These are phyloP conservation scores for Rhizomys pruinosus DNA, from an alignment of 2,113 vertebrate species.

Conservation along the genomic window DNA sequence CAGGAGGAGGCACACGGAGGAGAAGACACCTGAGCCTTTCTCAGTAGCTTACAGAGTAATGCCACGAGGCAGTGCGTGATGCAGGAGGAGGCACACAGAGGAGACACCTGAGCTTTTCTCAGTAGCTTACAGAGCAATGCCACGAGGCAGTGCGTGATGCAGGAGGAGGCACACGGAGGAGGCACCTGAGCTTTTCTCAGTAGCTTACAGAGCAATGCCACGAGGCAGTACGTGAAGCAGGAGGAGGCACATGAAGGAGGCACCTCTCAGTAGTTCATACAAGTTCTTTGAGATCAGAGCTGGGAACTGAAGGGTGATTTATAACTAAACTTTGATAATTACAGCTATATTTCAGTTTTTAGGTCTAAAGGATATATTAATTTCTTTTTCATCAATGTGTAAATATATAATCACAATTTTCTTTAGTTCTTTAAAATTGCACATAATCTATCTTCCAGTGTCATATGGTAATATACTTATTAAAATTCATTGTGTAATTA, in stretches of 20 bases:
- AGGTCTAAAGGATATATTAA: slow-evolving; percentile 73
- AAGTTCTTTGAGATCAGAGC: not conserved
- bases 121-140: rapidly evolving
- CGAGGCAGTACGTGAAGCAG: not conserved
- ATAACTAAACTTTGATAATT: slow-evolving; percentile 55
- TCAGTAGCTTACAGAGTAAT: too few relatives aligned
- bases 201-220: rapidly evolving
- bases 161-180: not conserved
- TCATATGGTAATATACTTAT: slow-evolving; percentile 75
- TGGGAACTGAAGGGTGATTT: not conserved
- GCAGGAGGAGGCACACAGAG: too few relatives aligned
- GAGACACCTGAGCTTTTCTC: too few relatives aligned
- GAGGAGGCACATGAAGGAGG: not conserved
- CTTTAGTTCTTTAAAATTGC: slow-evolving; percentile 69
- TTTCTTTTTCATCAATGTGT: slow-evolving; percentile 74
- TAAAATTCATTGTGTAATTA: slow-evolving; percentile 76
- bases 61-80: too few relatives aligned
- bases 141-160: not conserved
- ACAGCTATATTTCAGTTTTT: slow-evolving; percentile 75
- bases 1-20: too few relatives aligned
- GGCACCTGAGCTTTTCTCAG: not conserved
- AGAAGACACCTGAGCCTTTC: too few relatives aligned
- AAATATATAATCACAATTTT: slow-evolving; percentile 76
- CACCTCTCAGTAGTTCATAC: not conserved
- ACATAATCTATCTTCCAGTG: slow-evolving; percentile 70